Evolutionary conservation across 1,140 invertebrate genomes (phyloP), one percentile per base, ranked within the genome.

Genomic region (Leptopilina boulardi): DNA sequence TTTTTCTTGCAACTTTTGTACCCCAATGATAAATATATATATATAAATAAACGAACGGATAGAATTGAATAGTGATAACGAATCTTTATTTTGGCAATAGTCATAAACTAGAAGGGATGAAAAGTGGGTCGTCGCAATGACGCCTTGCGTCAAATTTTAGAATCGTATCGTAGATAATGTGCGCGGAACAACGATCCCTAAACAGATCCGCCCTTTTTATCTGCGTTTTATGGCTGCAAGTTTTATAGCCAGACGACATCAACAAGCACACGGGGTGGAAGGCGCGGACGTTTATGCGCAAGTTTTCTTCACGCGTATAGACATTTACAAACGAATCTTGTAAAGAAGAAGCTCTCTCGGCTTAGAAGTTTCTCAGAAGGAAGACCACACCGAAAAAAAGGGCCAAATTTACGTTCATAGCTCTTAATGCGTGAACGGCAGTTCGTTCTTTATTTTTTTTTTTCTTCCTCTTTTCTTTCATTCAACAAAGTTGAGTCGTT

Each of bases 221-320:
- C 85, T 85, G 83, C 80, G 82, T 87, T 87, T 87, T 87, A 87
- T 85, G 83, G 79, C 83, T 76, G 23, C 66, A 47, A 77, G 72
- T 78, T 70, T 66, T 54, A 77, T 51, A 72, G 72, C 56, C 74
- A 72, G 74, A 44, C 44, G 21, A 41, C 77, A 30, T 51, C 47
- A 18, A 38, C 15, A 38, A 4, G 4, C 71, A 44, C 34, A 13
- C 15, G 9, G 3, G 44, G n/a, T 71, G 34, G 34, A 6, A 6
- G 34, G 34, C 4, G 34, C 8, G 34, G 34, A 38, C 34, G 34
- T 38, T 38, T 38, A 38, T 38, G 3, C 34, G 34, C n/a, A n/a
- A 38, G 5, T 38, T 38, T 38, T 15, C 34, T 70, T 6, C 41
- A 4, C 26, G 59, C n/a, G n/a, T n/a, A n/a, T 23, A 30, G 23